Percentiles rank a stretch among this genome's conserved stretches.
Evolutionary conservation across 2,113 vertebrate species (phyloP).

Genomic region (Centropristis striata): DNA sequence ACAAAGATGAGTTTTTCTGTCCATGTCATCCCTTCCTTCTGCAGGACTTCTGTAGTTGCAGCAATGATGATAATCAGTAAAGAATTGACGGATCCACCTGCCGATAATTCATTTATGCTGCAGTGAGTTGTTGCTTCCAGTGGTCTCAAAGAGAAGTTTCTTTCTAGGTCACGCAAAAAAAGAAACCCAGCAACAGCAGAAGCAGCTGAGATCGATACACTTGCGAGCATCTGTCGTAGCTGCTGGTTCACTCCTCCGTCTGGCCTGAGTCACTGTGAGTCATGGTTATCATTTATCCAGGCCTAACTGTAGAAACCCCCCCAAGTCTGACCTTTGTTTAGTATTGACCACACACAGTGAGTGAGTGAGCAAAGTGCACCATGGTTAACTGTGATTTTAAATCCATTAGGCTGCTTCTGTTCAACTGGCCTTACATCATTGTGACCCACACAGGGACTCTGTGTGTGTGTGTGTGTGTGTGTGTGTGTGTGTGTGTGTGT

Average conservation of each 20-base stretch:
- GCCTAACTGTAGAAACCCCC: background rate
- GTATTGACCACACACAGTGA: background rate
- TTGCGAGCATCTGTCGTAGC: background rate
- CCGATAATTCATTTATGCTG: background rate
- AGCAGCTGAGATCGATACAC: conserved; percentile 3
- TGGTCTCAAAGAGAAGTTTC: conserved; percentile 11
- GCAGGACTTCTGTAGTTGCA: background rate
- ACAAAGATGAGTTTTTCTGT: too few relatives aligned
- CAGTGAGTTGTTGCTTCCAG: background rate
- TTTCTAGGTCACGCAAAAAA: conserved; percentile 3
- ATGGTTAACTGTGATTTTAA: background rate
- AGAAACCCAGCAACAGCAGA: too few relatives aligned
- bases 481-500: too few relatives aligned
- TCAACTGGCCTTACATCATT: background rate
- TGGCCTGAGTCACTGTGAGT: background rate
- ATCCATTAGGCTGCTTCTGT: background rate
- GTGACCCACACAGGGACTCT: background rate
- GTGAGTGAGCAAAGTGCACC: background rate
- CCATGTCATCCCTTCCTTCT: background rate
- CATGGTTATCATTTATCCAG: background rate
- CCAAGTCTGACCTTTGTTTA: background rate
- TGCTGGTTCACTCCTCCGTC: conserved; percentile 10
- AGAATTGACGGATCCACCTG: background rate
- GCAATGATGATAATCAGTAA: background rate
- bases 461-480: too few relatives aligned